Conservation (phyloP, 2,113 vertebrate species). For the Ovis canadensis region DNA sequence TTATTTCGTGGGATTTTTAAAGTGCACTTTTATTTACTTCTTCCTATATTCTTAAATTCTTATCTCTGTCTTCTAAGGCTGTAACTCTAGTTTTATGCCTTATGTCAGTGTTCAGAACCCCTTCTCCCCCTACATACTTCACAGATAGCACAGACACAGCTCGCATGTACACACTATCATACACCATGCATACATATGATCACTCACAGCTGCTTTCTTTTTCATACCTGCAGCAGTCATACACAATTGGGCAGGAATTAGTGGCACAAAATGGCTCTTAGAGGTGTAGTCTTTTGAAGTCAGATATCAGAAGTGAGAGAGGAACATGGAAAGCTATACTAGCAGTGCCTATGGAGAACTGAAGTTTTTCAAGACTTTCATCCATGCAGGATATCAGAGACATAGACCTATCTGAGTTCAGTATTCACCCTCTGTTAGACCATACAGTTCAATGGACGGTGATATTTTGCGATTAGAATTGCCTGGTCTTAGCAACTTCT, state of each 20-base stretch:
- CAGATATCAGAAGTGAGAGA: background rate
- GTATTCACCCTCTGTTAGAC: background rate
- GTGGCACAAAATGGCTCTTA: background rate
- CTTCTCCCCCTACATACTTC: background rate
- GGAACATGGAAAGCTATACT: background rate
- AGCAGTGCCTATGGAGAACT: background rate
- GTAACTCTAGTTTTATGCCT: background rate
- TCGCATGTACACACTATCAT: accelerated
- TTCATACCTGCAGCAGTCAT: background rate
- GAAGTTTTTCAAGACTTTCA: background rate
- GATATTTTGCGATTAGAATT: background rate
- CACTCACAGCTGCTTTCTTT: background rate
- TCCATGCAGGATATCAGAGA: background rate
- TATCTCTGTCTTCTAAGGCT: background rate
- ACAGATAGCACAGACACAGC: background rate
- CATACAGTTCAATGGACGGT: background rate
- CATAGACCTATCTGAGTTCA: background rate
- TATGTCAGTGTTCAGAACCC: background rate
- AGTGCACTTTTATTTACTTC: slow-evolving; percentile 3
- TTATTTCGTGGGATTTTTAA: slow-evolving; percentile 4
- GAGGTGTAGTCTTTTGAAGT: background rate
- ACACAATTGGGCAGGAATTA: background rate
- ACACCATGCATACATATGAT: background rate
- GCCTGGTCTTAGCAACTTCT: background rate
- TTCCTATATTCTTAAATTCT: background rate